A percentile compares a stretch with the other conserved stretches of the same genome.
Conservation (phyloP, 2,888 invertebrate genomes). For the Malacosoma neustria region DNA sequence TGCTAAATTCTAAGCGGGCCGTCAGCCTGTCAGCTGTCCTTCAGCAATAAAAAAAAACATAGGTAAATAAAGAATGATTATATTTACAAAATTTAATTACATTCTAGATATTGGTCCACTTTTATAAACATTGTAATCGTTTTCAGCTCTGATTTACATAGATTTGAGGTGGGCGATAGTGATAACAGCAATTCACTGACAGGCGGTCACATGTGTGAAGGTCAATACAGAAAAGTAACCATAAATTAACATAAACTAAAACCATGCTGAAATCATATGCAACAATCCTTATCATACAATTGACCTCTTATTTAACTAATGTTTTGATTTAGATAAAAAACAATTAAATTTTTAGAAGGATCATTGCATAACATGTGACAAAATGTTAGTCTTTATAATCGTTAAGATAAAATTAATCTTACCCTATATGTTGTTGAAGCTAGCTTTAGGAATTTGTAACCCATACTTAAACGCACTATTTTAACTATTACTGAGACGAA, state of each 20-base stretch:
- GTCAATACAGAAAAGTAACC: slow-evolving; percentile 30
- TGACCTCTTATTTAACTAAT: slow-evolving; percentile 1
- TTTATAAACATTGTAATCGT: no score
- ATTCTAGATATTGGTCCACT: no score
- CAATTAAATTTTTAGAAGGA: slow-evolving; percentile 3
- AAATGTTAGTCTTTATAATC: slow-evolving; percentile 8
- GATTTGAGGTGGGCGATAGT: not conserved
- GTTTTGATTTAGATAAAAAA: not conserved
- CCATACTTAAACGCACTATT: slow-evolving; percentile 35
- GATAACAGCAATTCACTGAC: slow-evolving; percentile 24
- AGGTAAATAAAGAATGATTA: no score
- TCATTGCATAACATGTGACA: slow-evolving; percentile 56
- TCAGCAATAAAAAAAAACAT: no score
- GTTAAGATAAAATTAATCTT: slow-evolving; percentile 21
- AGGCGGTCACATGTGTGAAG: slow-evolving; percentile 60
- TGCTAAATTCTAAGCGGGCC: no score
- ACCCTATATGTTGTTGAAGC: slow-evolving; percentile 57
- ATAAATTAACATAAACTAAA: not conserved
- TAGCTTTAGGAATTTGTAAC: slow-evolving; percentile 57
- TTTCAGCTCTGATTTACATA: no score
- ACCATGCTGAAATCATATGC: not conserved
- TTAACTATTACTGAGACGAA: slow-evolving; percentile 19
- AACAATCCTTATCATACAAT: not conserved
- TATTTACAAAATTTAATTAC: no score
- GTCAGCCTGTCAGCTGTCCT: no score